A percentile compares a stretch with the other conserved stretches of the same genome.
phyloP scores from a whole-genome alignment of 2,113 vertebrate genomes.

The Hipposideros armiger region DNA sequence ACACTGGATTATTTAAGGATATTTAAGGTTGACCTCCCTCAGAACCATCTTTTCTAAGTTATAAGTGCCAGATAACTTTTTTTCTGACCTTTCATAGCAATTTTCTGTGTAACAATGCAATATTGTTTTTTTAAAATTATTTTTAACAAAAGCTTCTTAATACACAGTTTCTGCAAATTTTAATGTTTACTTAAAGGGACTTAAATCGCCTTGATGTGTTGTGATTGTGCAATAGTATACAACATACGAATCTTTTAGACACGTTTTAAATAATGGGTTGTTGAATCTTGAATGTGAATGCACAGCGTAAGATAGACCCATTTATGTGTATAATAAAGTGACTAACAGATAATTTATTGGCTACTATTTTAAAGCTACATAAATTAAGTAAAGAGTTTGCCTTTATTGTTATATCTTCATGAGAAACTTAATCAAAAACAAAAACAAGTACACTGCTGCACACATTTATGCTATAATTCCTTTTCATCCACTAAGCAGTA shows the following conservation, averaged over 20 bases:
- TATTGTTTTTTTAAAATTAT: conserved; percentile 31
- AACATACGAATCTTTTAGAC: not conserved
- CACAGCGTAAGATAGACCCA: not conserved
- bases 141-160: conserved; percentile 51
- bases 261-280: not conserved
- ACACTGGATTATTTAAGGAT: conserved; percentile 66
- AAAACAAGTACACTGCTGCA: not conserved
- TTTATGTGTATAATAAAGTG: not conserved
- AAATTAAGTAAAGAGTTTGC: not conserved
- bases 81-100: conserved; percentile 38
- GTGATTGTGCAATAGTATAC: not conserved
- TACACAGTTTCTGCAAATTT: not conserved
- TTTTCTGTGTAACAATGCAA: conserved; percentile 76
- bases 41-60: conserved; percentile 83
- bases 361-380: conserved; percentile 35
- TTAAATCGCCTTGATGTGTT: not conserved
- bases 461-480: not conserved
- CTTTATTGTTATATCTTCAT: not conserved
- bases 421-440: not conserved
- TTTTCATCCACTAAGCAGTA: not conserved
- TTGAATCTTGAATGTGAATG: conserved; percentile 13
- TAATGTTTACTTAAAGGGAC: not conserved
- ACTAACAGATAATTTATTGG: not conserved
- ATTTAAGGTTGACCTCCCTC: conserved; percentile 86
- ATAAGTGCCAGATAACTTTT: conserved; percentile 72